Base-by-base conservation (phyloP, 1,140 invertebrate genomes). In the Temnothorax nylanderi region DNA sequence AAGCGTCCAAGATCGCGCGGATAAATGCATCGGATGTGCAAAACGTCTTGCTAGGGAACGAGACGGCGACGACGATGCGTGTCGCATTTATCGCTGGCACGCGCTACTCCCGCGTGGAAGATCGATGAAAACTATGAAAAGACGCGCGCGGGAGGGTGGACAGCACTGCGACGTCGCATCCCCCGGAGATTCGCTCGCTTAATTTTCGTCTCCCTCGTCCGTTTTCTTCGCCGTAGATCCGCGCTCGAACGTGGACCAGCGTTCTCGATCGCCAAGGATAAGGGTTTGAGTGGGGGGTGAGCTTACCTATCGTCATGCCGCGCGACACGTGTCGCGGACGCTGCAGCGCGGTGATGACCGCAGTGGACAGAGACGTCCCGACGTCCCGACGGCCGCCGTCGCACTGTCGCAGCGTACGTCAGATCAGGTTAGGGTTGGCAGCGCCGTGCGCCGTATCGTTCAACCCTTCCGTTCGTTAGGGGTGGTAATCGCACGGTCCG, bases 281-380 rank as follows among this genome's bases (percentile, higher is more conserved):
- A 13, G 16, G 2, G 2, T 26, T 26, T 26, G 26, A 0, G 18
- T 3, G 5, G 13, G 13, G 18, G 6, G 32, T 18, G 26, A 62
- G 13, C 7, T 72, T 72, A 82, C 78, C 78, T 82, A 72, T 58
- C 1, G 65, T 82, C 78, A 82, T 82, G 13, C n/a, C 26, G 21
- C n/a, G n/a, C 16, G 32, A 1, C 47, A 67, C 47, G 34, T 21
- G 37, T 44, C 64, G 8, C 64, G 37, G 13, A 10, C n/a, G 60
- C 54, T 54, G 18, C 26, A 26, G 1, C 1, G 26, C 11, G 26
- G 3, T 3, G 21, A 65, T 10, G 21, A 26, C 58, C 21, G 26
- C 16, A 62, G 4, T 18, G 26, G 4, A 18, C 8, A 6, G 41
- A n/a, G 7, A 77, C 8, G n/a, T 44, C 32, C 7, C 26, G 26